Percentiles rank a stretch among this genome's conserved stretches.
Evolutionary conservation across 1,140 invertebrate genomes (phyloP).

Genomic region (Bicyclus anynana): DNA sequence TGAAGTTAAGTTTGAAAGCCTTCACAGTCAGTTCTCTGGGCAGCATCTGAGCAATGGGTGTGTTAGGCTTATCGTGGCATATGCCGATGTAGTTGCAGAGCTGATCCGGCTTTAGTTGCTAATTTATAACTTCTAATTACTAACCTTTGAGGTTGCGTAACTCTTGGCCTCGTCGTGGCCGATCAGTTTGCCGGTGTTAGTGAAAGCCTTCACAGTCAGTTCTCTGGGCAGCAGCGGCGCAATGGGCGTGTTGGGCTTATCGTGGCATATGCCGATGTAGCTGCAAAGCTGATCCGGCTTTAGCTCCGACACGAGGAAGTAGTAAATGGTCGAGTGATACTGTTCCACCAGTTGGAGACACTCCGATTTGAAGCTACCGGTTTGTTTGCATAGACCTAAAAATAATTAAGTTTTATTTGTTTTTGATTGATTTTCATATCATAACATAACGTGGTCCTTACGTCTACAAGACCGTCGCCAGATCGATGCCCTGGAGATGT

Average conservation of each 20-base stretch:
- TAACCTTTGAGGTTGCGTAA: conserved; percentile 38
- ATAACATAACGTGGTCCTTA: too few species aligned
- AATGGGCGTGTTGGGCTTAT: conserved; percentile 61
- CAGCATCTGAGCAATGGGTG: conserved; percentile 78
- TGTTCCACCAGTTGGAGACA: conserved; percentile 85
- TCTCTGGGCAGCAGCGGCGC: conserved; percentile 77
- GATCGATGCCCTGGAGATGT: too few species aligned
- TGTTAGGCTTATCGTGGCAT: conserved; percentile 76
- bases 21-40: conserved; percentile 66
- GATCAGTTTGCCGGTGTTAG: conserved; percentile 35
- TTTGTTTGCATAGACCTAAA: conserved; percentile 89
- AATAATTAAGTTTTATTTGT: too few species aligned
- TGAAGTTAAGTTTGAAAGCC: conserved; percentile 34
- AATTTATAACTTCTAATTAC: not conserved
- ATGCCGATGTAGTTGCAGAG: conserved; percentile 80
- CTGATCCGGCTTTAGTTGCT: conserved; percentile 82
- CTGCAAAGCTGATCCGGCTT: conserved; percentile 83
- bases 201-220: conserved; percentile 53
- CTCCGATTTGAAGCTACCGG: conserved; percentile 81
- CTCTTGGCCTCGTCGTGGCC: conserved; percentile 59
- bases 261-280: conserved; percentile 84
- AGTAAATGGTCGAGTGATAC: conserved; percentile 86
- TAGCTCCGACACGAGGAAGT: conserved; percentile 82
- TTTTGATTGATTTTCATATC: too few species aligned
- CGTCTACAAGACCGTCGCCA: too few species aligned